Percentiles rank a stretch among this genome's conserved stretches.
phyloP scores from a whole-genome alignment of 2,888 invertebrate species.

The Minunthozetes semirufus region DNA sequence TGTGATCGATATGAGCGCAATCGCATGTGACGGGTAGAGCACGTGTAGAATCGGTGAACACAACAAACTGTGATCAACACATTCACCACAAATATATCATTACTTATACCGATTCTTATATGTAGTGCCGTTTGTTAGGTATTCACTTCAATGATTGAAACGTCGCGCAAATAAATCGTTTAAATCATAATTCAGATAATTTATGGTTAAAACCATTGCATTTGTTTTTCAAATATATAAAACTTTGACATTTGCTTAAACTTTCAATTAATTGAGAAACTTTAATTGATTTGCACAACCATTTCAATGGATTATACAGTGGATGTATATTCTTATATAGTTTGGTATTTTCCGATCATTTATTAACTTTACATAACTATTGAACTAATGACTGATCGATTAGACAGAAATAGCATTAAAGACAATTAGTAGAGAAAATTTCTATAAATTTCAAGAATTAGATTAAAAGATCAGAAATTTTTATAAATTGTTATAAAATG shows the following conservation, averaged over 20 bases:
- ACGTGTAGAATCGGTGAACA: conserved; percentile 17
- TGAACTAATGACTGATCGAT: too few relatives aligned
- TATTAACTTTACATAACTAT: too few relatives aligned
- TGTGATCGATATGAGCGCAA: conserved; percentile 25
- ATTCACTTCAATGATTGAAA: background rate
- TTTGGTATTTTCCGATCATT: too few relatives aligned
- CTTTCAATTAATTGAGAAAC: background rate
- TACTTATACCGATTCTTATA: background rate
- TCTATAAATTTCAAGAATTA: too few relatives aligned
- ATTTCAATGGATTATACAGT: background rate
- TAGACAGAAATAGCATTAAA: too few relatives aligned
- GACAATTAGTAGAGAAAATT: too few relatives aligned
- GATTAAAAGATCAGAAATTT: background rate
- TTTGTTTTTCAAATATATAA: background rate
- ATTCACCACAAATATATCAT: background rate
- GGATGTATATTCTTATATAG: background rate
- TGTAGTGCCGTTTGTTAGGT: background rate
- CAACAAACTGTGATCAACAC: background rate
- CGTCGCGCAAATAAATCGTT: background rate
- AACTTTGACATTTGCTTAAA: background rate
- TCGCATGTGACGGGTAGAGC: conserved; percentile 22
- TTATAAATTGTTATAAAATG: background rate
- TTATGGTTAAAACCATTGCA: background rate
- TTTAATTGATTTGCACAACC: background rate
- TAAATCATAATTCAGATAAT: background rate